These are phyloP conservation scores for Magallana nippona DNA, from an alignment of 2,888 invertebrate genomes.

Conservation along the genomic window DNA sequence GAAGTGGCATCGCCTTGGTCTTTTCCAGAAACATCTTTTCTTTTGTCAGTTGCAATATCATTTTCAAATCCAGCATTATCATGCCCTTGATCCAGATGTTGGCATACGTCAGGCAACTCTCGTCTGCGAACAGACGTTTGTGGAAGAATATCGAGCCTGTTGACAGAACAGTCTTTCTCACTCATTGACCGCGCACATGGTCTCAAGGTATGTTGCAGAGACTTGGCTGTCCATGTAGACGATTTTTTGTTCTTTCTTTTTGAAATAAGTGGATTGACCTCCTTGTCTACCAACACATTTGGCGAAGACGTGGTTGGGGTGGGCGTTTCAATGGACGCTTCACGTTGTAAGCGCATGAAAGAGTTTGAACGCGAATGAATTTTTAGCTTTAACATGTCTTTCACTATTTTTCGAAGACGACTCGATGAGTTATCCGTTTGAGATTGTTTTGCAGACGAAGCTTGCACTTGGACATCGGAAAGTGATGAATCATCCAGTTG, in stretches of 20 bases:
- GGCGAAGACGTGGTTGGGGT: slow-evolving; percentile 39
- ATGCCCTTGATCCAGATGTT: neutral
- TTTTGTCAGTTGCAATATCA: neutral
- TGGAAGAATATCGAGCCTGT: slow-evolving; percentile 37
- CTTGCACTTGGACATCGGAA: neutral
- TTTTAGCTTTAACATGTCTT: slow-evolving; percentile 46
- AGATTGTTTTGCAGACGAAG: neutral
- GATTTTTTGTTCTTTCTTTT: slow-evolving; percentile 43
- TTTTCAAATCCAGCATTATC: slow-evolving; percentile 38
- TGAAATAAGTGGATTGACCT: slow-evolving; percentile 34
- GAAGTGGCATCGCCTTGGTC: neutral
- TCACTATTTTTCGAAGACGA: slow-evolving; percentile 37
- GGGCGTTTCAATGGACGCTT: slow-evolving; percentile 37
- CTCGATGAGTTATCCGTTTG: slow-evolving; percentile 11
- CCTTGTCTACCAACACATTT: slow-evolving; percentile 35
- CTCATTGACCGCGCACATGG: slow-evolving; percentile 28
- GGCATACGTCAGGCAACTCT: slow-evolving; percentile 43
- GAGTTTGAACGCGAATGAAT: slow-evolving; percentile 35
- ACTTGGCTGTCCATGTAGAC: slow-evolving; percentile 40
- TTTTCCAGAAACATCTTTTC: neutral
- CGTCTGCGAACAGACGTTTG: neutral
- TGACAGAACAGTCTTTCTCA: slow-evolving; percentile 26
- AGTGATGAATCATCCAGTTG: neutral
- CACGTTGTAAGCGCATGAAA: slow-evolving; percentile 24
- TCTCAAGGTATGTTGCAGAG: slow-evolving; percentile 15